Conservation (phyloP, 2,888 invertebrate species). For the Therioaphis trifolii region DNA sequence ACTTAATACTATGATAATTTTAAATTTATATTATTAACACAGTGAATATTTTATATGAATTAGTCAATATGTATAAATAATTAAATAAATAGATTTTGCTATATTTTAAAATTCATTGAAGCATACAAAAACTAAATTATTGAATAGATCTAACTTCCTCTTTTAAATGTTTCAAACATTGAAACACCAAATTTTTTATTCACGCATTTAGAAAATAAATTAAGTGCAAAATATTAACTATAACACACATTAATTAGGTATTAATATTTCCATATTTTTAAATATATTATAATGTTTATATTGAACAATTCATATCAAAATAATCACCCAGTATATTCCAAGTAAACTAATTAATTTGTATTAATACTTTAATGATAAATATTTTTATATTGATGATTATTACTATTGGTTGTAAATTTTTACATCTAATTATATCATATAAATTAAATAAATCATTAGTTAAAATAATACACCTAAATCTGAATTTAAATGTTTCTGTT, state of each 20-base stretch:
- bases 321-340: not conserved
- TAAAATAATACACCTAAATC: too few relatives aligned
- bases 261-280: too few relatives aligned
- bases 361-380: not conserved
- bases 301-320: constrained; percentile 1
- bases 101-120: not conserved
- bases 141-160: too few relatives aligned
- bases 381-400: not conserved
- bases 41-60: not conserved
- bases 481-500: too few relatives aligned
- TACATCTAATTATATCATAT: constrained; percentile 7
- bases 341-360: not conserved
- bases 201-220: too few relatives aligned
- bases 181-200: too few relatives aligned
- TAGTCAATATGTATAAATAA: not conserved
- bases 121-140: not conserved
- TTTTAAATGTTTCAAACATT: too few relatives aligned
- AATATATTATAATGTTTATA: not conserved
- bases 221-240: too few relatives aligned
- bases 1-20: not conserved
- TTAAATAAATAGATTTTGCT: not conserved
- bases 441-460: too few relatives aligned
- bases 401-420: not conserved
- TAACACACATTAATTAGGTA: too few relatives aligned
- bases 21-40: not conserved